phyloP scores from a whole-genome alignment of 2,113 vertebrate genomes.

The Eleginops maclovinus region DNA sequence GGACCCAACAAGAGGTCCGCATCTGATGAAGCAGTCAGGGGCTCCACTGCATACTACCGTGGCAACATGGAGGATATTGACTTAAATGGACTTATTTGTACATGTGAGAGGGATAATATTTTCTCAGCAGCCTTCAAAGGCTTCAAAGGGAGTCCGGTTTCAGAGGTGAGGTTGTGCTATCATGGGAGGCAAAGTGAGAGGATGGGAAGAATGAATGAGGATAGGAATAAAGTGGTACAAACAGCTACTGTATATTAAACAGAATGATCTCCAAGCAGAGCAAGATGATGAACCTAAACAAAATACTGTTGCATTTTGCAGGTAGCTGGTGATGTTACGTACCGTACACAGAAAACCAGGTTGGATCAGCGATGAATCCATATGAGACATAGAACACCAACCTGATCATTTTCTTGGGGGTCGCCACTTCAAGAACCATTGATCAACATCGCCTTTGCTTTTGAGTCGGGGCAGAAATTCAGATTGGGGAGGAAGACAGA shows the following conservation, averaged over 20 bases:
- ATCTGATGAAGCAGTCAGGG: constrained; percentile 6
- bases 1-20: constrained; percentile 12
- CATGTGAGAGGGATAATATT: constrained; percentile 68
- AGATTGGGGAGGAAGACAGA: background rate
- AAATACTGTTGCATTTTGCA: too few relatives aligned
- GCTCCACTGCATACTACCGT: constrained; percentile 17
- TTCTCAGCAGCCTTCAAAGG: constrained; percentile 65
- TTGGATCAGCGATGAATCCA: background rate
- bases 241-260: too few relatives aligned
- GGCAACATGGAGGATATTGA: constrained; percentile 51
- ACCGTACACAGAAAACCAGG: background rate
- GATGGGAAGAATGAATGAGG: background rate
- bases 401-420: background rate
- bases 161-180: constrained; percentile 55
- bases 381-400: background rate
- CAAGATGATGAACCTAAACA: too few relatives aligned
- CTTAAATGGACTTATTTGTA: constrained; percentile 61
- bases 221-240: background rate
- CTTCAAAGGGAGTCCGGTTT: constrained; percentile 38
- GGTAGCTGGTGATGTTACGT: background rate
- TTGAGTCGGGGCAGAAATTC: background rate
- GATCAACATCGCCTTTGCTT: background rate
- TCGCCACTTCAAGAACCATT: background rate
- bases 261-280: too few relatives aligned
- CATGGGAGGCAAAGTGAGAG: constrained; percentile 1